phyloP scores from a whole-genome alignment of 2,797 vertebrate species.

The Propithecus perrieri region DNA sequence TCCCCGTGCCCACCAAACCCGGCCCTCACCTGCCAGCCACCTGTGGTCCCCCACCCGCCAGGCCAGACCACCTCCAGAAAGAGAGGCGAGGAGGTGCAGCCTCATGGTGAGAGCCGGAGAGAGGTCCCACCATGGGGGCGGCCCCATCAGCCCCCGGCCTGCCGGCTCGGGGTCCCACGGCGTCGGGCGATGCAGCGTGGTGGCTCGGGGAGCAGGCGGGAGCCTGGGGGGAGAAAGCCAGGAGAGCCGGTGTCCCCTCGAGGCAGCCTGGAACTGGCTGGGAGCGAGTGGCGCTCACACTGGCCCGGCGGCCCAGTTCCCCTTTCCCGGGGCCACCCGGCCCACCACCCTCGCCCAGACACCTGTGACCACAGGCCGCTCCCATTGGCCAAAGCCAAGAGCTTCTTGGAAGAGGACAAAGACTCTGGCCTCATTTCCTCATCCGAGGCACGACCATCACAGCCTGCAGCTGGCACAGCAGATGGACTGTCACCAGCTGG shows the following conservation, averaged over 20 bases:
- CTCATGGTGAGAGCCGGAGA: constrained; percentile 45
- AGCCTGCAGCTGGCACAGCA: fast-evolving
- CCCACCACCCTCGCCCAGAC: constrained; percentile 66
- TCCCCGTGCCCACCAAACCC: fast-evolving
- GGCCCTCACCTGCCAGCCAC: constrained; percentile 72
- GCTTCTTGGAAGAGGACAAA: constrained; percentile 40
- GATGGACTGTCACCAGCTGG: fast-evolving
- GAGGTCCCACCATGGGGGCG: constrained; percentile 28
- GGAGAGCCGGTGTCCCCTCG: fast-evolving
- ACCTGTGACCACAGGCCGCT: constrained; percentile 72
- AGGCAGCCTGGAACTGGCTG: not conserved
- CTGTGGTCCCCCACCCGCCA: constrained; percentile 26
- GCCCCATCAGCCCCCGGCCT: not conserved
- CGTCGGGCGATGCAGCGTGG: not conserved
- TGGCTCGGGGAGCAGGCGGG: fast-evolving
- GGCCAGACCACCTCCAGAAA: constrained; percentile 52
- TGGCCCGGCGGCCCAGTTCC: constrained; percentile 50
- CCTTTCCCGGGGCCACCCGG: constrained; percentile 68
- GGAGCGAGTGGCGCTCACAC: not conserved
- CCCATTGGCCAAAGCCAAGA: constrained; percentile 41
- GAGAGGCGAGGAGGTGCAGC: constrained; percentile 68
- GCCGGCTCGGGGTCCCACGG: not conserved
- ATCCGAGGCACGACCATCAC: not conserved
- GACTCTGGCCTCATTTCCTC: constrained; percentile 62
- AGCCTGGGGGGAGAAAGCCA: not conserved